Conservation (phyloP, 2,113 vertebrate genomes). For the Otus sunia region DNA sequence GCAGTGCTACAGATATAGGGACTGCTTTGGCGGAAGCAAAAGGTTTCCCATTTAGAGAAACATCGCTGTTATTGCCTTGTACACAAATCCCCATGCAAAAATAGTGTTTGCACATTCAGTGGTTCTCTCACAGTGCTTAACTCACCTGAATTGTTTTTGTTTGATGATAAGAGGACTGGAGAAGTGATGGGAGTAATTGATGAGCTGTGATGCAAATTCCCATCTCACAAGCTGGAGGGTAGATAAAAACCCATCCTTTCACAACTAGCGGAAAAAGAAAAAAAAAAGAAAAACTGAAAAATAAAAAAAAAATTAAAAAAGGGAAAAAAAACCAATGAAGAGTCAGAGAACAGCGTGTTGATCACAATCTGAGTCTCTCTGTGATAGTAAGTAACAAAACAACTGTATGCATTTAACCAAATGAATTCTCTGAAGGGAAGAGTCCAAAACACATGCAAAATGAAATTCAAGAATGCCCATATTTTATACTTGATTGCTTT, state of each 20-base stretch:
- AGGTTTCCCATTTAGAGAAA: neutral
- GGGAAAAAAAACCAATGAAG: neutral
- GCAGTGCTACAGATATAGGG: neutral
- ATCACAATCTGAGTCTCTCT: neutral
- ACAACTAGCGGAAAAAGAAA: neutral
- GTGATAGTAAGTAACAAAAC: neutral
- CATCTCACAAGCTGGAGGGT: neutral
- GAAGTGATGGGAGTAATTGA: neutral
- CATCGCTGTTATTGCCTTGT: neutral
- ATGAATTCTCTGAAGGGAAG: neutral
- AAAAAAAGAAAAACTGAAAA: neutral
- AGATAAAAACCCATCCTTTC: neutral
- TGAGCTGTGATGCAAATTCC: neutral
- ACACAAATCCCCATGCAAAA: neutral
- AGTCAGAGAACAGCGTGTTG: neutral
- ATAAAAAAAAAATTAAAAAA: rapidly evolving
- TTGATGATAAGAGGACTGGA: neutral
- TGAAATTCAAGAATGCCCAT: conserved; percentile 17
- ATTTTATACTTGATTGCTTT: conserved; percentile 42
- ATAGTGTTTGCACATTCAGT: neutral
- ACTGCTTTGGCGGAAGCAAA: neutral
- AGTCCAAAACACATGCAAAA: conserved; percentile 9
- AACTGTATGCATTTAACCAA: neutral
- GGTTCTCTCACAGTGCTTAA: neutral
- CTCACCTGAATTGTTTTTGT: neutral